These are phyloP conservation scores for Dermolepida albohirtum DNA, from an alignment of 2,888 invertebrate genomes.

Conservation along the genomic window DNA sequence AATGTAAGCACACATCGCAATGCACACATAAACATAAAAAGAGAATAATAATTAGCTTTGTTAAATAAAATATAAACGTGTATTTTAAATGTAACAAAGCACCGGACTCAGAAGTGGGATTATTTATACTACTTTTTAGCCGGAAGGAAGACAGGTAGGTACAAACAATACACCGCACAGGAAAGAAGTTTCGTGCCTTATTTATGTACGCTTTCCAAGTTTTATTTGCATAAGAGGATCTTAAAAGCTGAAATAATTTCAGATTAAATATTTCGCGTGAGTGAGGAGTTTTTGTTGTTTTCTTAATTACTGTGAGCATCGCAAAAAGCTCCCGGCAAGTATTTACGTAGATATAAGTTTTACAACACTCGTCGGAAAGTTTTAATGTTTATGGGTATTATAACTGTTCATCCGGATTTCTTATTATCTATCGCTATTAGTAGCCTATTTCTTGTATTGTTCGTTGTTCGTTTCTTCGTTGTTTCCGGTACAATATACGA, in stretches of 20 bases:
- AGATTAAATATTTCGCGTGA: constrained; percentile 36
- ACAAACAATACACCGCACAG: constrained; percentile 49
- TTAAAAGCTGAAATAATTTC: constrained; percentile 41
- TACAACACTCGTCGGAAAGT: constrained; percentile 16
- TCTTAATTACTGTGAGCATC: constrained; percentile 31
- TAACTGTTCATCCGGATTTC: constrained; percentile 32
- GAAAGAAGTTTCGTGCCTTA: constrained; percentile 48
- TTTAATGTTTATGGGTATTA: constrained; percentile 27
- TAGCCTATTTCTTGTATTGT: constrained; percentile 25
- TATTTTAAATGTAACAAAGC: constrained; percentile 55
- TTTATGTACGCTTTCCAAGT: constrained; percentile 39
- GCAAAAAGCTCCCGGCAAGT: constrained; percentile 12
- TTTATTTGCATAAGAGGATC: constrained; percentile 38
- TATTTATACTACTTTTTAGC: constrained; percentile 55
- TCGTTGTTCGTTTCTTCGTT: neutral
- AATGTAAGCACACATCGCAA: constrained; percentile 4
- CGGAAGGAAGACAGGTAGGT: constrained; percentile 54
- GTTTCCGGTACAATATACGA: neutral
- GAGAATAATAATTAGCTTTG: constrained; percentile 53
- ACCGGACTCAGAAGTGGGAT: constrained; percentile 53
- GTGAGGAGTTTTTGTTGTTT: constrained; percentile 36
- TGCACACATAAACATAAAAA: constrained; percentile 8
- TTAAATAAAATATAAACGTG: constrained; percentile 54
- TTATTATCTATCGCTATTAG: constrained; percentile 32
- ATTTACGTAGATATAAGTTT: constrained; percentile 18